phyloP scores from a whole-genome alignment of 2,888 invertebrate genomes.

The Drosophila neotestacea region DNA sequence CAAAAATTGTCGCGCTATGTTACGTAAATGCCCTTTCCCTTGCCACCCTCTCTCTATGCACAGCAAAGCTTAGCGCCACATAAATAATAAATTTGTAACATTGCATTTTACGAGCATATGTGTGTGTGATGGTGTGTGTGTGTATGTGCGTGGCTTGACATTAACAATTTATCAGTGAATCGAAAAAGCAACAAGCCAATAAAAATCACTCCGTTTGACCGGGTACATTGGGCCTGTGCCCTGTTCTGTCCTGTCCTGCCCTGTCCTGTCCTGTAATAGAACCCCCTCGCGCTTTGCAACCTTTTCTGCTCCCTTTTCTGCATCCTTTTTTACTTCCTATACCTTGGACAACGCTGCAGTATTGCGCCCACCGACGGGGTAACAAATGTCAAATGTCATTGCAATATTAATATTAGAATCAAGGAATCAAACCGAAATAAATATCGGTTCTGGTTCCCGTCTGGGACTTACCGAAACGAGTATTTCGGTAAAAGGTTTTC shows the following conservation, averaged over 20 bases:
- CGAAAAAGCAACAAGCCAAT: constrained; percentile 79
- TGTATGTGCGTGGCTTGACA: constrained; percentile 60
- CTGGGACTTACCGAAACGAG: too few relatives aligned
- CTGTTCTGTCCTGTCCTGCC: constrained; percentile 8
- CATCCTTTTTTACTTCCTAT: constrained; percentile 11
- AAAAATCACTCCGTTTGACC: constrained; percentile 80
- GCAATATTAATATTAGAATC: constrained; percentile 73
- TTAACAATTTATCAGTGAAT: constrained; percentile 79
- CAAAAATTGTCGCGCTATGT: constrained; percentile 31
- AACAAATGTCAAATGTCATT: constrained; percentile 70
- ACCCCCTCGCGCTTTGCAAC: neutral
- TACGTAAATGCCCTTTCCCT: neutral
- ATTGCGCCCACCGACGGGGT: constrained; percentile 46
- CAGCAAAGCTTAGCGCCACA: constrained; percentile 76
- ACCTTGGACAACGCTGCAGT: constrained; percentile 36
- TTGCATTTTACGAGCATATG: constrained; percentile 67
- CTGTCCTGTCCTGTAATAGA: constrained; percentile 1
- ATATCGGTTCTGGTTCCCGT: constrained; percentile 27
- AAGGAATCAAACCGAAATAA: constrained; percentile 22
- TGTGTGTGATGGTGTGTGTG: constrained; percentile 26
- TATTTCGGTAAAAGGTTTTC: too few relatives aligned
- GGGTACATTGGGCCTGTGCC: constrained; percentile 60
- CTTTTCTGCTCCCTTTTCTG: too few relatives aligned
- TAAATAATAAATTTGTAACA: constrained; percentile 78
- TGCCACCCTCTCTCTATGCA: constrained; percentile 22